Base-by-base conservation (phyloP, 2,113 vertebrate genomes). In the human (Homo sapiens) region DNA sequence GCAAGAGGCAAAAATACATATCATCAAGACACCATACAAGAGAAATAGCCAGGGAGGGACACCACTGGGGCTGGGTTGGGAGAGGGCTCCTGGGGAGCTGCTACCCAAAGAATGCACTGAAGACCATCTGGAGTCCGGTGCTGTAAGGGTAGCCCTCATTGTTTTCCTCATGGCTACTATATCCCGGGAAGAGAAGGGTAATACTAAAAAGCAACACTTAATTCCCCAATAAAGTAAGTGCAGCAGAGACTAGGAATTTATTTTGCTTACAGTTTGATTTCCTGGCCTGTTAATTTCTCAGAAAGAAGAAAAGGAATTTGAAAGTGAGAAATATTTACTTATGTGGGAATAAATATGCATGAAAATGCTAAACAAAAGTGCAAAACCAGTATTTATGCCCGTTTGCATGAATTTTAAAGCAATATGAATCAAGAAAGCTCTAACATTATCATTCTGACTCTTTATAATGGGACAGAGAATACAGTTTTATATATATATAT, bases 351-450 rank as follows among this genome's bases (percentile, higher is more conserved):
- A 98, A 96, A 97, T 48, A 52, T 1, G 64, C 75, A 97, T 98
- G 94, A 97, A 95, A 98, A 98, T 98, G 96, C 59, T 92, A 96
- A 94, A 96, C 68, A 95, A 98, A 98, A 98, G 93, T 97, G 80
- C 90, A 98, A 97, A 97, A 94, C 96, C 97, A 97, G 80, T 98
- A 98, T 98, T 98, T 98, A 98, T 98, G 95, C 48, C 94, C 83
- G 98, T 98, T 98, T 98, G 90, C 55, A 32, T 97, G 93, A 66
- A 90, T 98, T 98, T 85, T 75, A 96, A 97, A 93, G 94, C 97
- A 98, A 86, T 95, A 98, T 98, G 98, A 98, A 98, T 98, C 97
- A 98, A 96, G 50, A 98, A 97, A n/a, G 22, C 81, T 59, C 86
- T 95, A 96, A 96, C 86, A 98, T 98, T 98, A 97, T 98, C 81